These are phyloP conservation scores for Intellagama lesueurii DNA, from an alignment of 2,797 vertebrate species.

Conservation along the genomic window DNA sequence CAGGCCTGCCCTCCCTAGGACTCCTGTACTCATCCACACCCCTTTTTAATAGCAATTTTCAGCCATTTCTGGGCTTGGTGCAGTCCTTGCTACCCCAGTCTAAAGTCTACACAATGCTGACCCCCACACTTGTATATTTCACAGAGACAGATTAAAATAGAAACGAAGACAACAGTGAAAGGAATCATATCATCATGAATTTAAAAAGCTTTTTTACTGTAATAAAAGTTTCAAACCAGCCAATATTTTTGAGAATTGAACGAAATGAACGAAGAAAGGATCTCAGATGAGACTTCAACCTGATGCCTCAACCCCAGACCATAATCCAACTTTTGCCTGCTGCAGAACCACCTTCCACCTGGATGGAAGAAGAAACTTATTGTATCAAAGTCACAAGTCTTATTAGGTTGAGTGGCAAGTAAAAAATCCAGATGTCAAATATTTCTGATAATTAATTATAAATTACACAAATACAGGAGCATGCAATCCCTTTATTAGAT, in stretches of 20 bases:
- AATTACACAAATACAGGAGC: too few relatives aligned
- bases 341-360: background rate
- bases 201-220: background rate
- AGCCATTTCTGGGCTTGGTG: too few relatives aligned
- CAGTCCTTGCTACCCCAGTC: background rate
- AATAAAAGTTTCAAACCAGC: background rate
- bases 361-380: background rate
- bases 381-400: too few relatives aligned
- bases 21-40: too few relatives aligned
- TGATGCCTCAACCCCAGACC: background rate
- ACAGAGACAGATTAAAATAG: background rate
- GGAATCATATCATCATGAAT: background rate
- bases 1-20: too few relatives aligned
- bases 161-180: background rate
- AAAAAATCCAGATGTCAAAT: too few relatives aligned
- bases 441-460: too few relatives aligned
- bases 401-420: too few relatives aligned
- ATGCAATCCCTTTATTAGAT: too few relatives aligned
- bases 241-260: background rate
- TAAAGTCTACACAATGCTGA: background rate
- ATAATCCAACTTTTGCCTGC: background rate
- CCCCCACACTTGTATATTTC: too few relatives aligned
- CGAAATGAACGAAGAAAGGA: background rate
- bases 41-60: too few relatives aligned
- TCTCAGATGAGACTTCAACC: background rate